These are phyloP conservation scores for Cyanistes caeruleus DNA, from an alignment of 2,113 vertebrate genomes.

Conservation along the genomic window DNA sequence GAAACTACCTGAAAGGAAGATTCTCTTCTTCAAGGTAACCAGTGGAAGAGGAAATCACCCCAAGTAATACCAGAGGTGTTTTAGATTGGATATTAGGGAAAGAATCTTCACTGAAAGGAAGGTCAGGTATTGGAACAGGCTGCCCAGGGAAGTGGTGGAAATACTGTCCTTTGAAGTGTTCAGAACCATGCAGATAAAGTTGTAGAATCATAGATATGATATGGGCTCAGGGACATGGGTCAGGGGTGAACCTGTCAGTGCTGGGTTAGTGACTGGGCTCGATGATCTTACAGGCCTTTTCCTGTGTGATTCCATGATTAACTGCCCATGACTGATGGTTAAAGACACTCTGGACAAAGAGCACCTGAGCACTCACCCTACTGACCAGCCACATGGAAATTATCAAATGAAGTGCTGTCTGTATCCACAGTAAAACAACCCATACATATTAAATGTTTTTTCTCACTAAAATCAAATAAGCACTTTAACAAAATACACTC, in stretches of 20 bases:
- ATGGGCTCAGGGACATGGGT: not conserved
- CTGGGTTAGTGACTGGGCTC: not conserved
- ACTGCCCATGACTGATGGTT: not conserved
- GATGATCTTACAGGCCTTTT: not conserved
- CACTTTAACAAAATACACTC: not conserved
- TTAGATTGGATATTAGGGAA: not conserved
- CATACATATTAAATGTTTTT: not conserved
- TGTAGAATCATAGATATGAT: accelerated
- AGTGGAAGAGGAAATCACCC: not conserved
- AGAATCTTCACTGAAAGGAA: not conserved
- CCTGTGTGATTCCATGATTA: not conserved
- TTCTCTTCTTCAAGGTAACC: not conserved
- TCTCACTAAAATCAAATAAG: not conserved
- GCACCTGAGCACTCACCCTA: not conserved
- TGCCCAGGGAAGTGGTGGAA: not conserved
- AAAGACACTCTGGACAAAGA: not conserved
- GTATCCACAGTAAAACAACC: not conserved
- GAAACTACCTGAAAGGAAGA: not conserved
- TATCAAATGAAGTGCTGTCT: not conserved
- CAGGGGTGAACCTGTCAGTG: not conserved
- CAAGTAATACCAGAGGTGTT: not conserved
- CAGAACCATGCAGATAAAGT: not conserved
- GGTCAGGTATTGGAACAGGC: not conserved
- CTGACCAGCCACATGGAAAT: not conserved
- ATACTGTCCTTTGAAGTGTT: no score